Conservation (phyloP, 2,797 vertebrate genomes). For the Scleropages formosus region DNA sequence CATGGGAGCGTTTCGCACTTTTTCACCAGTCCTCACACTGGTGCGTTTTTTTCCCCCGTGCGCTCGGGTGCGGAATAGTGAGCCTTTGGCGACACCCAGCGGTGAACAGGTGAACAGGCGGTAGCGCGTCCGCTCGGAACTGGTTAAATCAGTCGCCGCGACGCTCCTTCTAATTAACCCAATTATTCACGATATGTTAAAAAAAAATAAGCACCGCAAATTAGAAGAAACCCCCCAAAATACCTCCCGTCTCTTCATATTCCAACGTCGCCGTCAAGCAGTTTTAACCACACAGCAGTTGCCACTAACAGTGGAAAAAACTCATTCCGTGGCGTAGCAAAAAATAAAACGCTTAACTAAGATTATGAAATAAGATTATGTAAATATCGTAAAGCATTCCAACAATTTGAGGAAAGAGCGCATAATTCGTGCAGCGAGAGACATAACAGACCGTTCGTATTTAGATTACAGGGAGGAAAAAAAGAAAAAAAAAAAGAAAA, state of each 20-base stretch:
- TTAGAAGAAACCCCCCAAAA: not conserved
- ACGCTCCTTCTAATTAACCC: not conserved
- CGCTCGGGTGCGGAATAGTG: constrained; percentile 29
- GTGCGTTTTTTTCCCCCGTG: constrained; percentile 47
- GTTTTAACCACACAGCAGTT: not conserved
- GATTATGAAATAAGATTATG: constrained; percentile 33
- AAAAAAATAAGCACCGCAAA: not conserved
- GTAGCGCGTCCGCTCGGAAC: constrained; percentile 35
- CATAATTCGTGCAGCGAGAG: not conserved
- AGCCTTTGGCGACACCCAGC: constrained; percentile 72
- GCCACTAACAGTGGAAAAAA: constrained; percentile 39
- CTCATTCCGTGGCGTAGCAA: constrained; percentile 56
- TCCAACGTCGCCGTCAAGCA: not conserved
- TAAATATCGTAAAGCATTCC: constrained; percentile 33
- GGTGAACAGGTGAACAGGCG: constrained; percentile 45
- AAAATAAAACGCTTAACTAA: constrained; percentile 30
- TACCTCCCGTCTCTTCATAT: not conserved
- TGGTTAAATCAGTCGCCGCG: constrained; percentile 29
- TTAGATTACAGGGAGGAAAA: not conserved
- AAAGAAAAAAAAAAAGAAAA: too few relatives aligned
- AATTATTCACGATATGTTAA: not conserved
- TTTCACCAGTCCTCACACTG: constrained; percentile 22
- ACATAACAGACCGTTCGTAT: constrained; percentile 12
- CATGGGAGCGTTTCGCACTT: constrained; percentile 19
- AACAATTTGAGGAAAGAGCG: constrained; percentile 9